Percentiles rank a stretch among this genome's conserved stretches.
These are phyloP conservation scores for Sapayoa aenigma DNA, from an alignment of 2,113 vertebrate species.

Conservation along the genomic window DNA sequence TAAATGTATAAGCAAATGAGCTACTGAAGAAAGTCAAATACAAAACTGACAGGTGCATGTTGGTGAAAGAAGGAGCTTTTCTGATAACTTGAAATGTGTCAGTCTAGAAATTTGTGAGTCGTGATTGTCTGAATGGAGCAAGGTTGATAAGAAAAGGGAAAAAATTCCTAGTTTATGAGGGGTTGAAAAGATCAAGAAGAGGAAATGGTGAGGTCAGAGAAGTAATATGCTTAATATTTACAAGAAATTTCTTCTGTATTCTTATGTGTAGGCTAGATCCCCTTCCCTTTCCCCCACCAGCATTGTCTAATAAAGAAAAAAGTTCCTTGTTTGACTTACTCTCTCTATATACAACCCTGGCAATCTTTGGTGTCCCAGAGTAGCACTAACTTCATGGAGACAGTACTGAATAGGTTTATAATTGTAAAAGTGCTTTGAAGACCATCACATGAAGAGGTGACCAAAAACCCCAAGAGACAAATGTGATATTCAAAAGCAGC, in stretches of 20 bases:
- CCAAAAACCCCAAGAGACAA: neutral
- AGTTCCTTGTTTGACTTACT: neutral
- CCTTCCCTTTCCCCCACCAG: neutral
- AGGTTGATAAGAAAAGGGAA: neutral
- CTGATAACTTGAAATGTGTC: neutral
- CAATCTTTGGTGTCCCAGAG: neutral
- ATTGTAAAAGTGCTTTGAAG: neutral
- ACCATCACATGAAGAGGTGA: neutral
- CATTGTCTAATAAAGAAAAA: neutral
- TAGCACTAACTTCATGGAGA: neutral
- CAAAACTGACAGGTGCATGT: neutral
- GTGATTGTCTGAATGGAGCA: neutral
- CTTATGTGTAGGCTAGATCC: neutral
- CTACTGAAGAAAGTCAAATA: neutral
- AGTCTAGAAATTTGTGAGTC: neutral
- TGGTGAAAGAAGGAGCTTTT: neutral
- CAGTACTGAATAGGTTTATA: neutral
- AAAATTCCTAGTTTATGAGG: neutral
- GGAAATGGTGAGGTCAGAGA: neutral
- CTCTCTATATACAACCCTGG: neutral
- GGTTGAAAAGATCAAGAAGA: neutral
- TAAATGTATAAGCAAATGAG: neutral
- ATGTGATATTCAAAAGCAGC: neutral
- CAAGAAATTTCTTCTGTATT: neutral
- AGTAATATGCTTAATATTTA: neutral